These are phyloP conservation scores for Trichogramma dendrolimi DNA, from an alignment of 2,888 invertebrate genomes.

Conservation along the genomic window DNA sequence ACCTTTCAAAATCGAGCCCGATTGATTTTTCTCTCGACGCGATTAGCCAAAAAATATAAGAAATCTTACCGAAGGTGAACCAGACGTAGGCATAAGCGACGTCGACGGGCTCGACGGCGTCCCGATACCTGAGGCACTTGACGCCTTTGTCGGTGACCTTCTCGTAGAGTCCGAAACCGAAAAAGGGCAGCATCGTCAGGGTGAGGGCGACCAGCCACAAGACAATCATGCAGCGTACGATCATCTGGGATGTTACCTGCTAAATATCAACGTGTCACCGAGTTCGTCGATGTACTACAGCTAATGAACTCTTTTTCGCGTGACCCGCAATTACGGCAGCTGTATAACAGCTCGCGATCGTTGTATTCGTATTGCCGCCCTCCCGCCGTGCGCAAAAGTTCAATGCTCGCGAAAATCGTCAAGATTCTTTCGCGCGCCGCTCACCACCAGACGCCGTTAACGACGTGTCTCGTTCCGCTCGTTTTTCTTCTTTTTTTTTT, in stretches of 20 bases:
- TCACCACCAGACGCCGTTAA: not conserved
- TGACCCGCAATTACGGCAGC: too few relatives aligned
- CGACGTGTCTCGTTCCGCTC: too few relatives aligned
- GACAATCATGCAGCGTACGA: constrained; percentile 66
- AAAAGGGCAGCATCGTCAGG: constrained; percentile 71
- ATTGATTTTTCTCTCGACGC: not conserved
- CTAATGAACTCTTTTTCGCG: too few relatives aligned
- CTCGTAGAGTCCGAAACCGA: constrained; percentile 56
- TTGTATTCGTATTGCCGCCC: not conserved
- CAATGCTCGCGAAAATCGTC: too few relatives aligned
- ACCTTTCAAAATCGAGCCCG: constrained; percentile 55
- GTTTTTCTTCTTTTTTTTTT: too few relatives aligned
- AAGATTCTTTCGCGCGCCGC: not conserved
- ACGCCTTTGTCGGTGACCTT: constrained; percentile 34
- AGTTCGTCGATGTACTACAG: not conserved
- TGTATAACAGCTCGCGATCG: too few relatives aligned
- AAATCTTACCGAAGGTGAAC: constrained; percentile 67
- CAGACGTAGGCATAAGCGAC: constrained; percentile 73
- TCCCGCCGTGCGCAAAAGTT: not conserved
- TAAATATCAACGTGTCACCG: constrained; percentile 50
- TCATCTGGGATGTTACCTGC: constrained; percentile 76
- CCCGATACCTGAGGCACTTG: constrained; percentile 68
- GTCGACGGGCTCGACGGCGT: constrained; percentile 63
- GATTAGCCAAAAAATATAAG: not conserved
- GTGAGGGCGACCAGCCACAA: constrained; percentile 68